Evolutionary conservation across 2,113 vertebrate species (phyloP).

Genomic region (Menidia beryllina): DNA sequence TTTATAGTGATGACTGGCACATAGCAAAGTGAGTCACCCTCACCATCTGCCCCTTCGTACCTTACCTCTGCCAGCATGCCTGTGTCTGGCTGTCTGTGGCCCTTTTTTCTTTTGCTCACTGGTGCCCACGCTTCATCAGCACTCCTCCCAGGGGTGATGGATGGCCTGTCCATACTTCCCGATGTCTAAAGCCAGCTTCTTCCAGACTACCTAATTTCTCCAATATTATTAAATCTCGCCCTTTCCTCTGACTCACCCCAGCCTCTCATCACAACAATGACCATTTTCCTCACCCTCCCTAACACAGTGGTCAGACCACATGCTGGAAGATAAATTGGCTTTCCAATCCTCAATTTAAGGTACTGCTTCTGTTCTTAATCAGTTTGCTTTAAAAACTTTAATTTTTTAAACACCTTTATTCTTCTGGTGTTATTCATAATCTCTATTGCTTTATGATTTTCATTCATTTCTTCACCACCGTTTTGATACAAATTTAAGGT

Average conservation of each 20-base stretch:
- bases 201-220: slow-evolving; percentile 70
- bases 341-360: slow-evolving; percentile 26
- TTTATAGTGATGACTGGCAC: slow-evolving; percentile 74
- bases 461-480: slow-evolving; percentile 4
- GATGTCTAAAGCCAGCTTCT: slow-evolving; percentile 63
- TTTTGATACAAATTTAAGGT: background rate
- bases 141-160: slow-evolving; percentile 71
- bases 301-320: slow-evolving; percentile 54
- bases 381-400: slow-evolving; percentile 24
- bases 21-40: slow-evolving; percentile 76
- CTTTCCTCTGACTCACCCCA: slow-evolving; percentile 73
- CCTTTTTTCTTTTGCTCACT: slow-evolving; percentile 35
- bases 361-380: slow-evolving; percentile 40
- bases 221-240: slow-evolving; percentile 77
- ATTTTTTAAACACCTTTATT: slow-evolving; percentile 12
- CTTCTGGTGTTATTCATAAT: background rate
- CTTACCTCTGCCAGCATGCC: slow-evolving; percentile 76
- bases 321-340: slow-evolving; percentile 57
- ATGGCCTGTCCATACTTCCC: slow-evolving; percentile 67
- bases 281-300: slow-evolving; percentile 38
- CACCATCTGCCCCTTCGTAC: slow-evolving; percentile 78
- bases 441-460: slow-evolving; percentile 1
- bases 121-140: slow-evolving; percentile 76
- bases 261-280: slow-evolving; percentile 44
- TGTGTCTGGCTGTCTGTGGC: slow-evolving; percentile 65